Evolutionary conservation across 2,888 invertebrate species (phyloP).

Genomic region (Eupithecia vulgata): DNA sequence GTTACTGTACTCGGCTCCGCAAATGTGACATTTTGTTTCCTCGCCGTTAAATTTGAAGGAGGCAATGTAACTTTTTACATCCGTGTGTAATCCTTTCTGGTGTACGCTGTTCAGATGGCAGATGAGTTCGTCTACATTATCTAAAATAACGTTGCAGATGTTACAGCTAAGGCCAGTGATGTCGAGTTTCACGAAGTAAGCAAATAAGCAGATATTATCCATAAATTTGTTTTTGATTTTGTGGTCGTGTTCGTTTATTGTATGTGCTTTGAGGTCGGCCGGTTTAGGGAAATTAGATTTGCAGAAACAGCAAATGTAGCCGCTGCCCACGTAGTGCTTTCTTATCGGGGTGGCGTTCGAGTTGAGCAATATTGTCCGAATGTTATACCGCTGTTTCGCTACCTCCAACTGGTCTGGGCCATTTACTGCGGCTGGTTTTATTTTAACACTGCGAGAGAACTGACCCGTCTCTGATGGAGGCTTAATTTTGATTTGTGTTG

Average conservation of each 20-base stretch:
- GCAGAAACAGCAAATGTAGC: slow-evolving; percentile 63
- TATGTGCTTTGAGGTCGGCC: slow-evolving; percentile 60
- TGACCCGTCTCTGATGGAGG: neutral
- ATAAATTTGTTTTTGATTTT: slow-evolving; percentile 34
- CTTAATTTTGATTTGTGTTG: neutral
- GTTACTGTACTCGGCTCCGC: slow-evolving; percentile 49
- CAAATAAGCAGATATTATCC: slow-evolving; percentile 24
- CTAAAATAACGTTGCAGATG: slow-evolving; percentile 51
- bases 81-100: slow-evolving; percentile 49
- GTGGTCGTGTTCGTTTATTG: slow-evolving; percentile 42
- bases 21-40: slow-evolving; percentile 53
- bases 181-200: slow-evolving; percentile 62
- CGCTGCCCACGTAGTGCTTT: slow-evolving; percentile 47
- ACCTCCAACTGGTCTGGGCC: slow-evolving; percentile 12
- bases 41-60: slow-evolving; percentile 60
- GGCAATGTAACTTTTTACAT: slow-evolving; percentile 53
- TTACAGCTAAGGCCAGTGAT: slow-evolving; percentile 62
- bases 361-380: slow-evolving; percentile 45
- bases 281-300: slow-evolving; percentile 52
- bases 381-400: slow-evolving; percentile 44
- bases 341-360: slow-evolving; percentile 61
- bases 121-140: slow-evolving; percentile 48
- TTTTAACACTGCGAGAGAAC: neutral
- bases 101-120: slow-evolving; percentile 54
- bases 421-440: neutral